Evolutionary conservation across 2,888 invertebrate genomes (phyloP), one percentile per base, ranked within the genome.

Genomic region (Thecocarcelia acutangulata): DNA sequence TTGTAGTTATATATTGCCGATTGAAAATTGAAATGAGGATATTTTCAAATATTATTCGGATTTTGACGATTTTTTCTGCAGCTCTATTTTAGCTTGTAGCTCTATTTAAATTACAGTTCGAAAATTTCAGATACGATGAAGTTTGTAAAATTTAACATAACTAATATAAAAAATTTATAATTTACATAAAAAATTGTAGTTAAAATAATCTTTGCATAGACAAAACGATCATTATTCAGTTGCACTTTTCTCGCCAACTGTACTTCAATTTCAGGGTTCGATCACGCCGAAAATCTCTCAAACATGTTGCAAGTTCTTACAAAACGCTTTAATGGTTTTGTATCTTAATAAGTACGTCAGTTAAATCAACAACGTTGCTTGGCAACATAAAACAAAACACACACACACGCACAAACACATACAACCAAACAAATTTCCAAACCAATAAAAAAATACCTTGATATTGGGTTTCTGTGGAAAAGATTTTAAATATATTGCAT

Each of bases 371-470:
- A 61, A 83, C 84, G 85, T 80, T 75, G 40, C 84, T 64, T 80
- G 54, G 83, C 79, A 83, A 84, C 83, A 76, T 69, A 13, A 76
- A 80, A 82, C 54, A n/a, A n/a, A n/a, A n/a, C n/a, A n/a, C n/a
- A n/a, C n/a, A n/a, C n/a, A n/a, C n/a, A n/a, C n/a, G n/a, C n/a
- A n/a, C n/a, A n/a, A n/a, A n/a, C n/a, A n/a, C n/a, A n/a, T n/a
- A n/a, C n/a, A n/a, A n/a, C n/a, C n/a, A n/a, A n/a, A 81, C 79
- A 72, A 75, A 83, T 73, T 72, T 81, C 61, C 66, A 59, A 66
- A 40, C 70, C 54, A 69, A 66, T 33, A 33, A 3, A 3, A 28
- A 33, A 33, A 33, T 59, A 64, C 19, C 37, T 58, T 54, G 21
- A 17, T 17, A 48, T 66, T 73, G 13, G 46, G 2, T 52, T 42